These are phyloP conservation scores for Passer montanus DNA, from an alignment of 2,113 vertebrate genomes.

Conservation along the genomic window DNA sequence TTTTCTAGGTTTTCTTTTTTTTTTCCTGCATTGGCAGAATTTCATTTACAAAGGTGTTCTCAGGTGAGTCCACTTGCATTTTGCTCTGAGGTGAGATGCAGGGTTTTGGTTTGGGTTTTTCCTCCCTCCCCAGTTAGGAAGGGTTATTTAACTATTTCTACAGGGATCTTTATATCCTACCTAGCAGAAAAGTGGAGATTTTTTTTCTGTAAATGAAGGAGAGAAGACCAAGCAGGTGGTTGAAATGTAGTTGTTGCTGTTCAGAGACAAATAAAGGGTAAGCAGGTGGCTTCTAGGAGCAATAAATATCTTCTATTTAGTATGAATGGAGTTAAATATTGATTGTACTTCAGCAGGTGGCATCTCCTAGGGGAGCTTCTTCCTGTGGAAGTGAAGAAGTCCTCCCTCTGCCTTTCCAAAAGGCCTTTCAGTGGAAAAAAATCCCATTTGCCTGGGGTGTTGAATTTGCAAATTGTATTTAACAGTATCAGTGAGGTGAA, in stretches of 20 bases:
- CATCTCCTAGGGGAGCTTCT: neutral
- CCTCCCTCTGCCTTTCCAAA: neutral
- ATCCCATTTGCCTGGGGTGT: neutral
- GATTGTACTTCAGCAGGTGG: neutral
- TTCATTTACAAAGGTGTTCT: neutral
- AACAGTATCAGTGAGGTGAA: neutral
- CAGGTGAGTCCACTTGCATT: neutral
- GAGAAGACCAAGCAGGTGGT: neutral
- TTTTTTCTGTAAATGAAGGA: neutral
- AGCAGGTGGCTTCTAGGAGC: neutral
- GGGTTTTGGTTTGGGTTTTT: neutral
- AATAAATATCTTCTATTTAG: neutral
- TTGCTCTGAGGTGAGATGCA: neutral
- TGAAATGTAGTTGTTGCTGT: neutral
- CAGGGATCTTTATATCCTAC: neutral
- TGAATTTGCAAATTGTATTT: neutral
- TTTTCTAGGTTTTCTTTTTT: neutral
- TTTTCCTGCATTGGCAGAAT: neutral
- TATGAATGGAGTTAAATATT: neutral
- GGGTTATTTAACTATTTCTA: neutral
- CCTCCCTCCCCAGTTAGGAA: neutral
- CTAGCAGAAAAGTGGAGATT: neutral
- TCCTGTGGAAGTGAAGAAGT: neutral
- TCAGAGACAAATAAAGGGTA: neutral
- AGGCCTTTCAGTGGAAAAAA: neutral